A percentile compares a stretch with the other conserved stretches of the same genome.
These are phyloP conservation scores for Carpatolechia fugitivella DNA, from an alignment of 2,888 invertebrate species.

Conservation along the genomic window DNA sequence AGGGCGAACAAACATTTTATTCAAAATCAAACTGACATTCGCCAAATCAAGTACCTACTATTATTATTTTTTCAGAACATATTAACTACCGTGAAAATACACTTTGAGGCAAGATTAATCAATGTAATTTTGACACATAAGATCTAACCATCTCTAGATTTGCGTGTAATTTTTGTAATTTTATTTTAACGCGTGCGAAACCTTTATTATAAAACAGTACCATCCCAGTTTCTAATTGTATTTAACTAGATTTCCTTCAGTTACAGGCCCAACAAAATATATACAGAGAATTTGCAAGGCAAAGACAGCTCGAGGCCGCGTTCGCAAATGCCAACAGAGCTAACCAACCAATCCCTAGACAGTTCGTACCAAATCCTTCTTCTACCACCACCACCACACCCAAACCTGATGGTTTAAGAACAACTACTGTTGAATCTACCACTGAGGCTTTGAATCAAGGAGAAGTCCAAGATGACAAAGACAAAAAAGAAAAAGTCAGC, in stretches of 20 bases:
- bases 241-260: constrained; percentile 34
- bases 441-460: constrained; percentile 53
- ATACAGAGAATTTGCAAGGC: constrained; percentile 57
- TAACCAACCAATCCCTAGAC: constrained; percentile 45
- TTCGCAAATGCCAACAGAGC: constrained; percentile 31
- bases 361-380: constrained; percentile 45
- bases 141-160: no score
- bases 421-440: constrained; percentile 37
- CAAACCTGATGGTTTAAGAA: constrained; percentile 31
- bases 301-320: constrained; percentile 49
- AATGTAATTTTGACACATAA: background rate
- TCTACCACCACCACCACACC: constrained; percentile 36
- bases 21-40: no score
- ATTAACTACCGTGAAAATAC: no score
- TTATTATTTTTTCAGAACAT: no score
- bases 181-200: no score
- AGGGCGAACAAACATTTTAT: no score
- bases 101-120: no score
- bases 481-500: constrained; percentile 45
- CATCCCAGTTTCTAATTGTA: no score
- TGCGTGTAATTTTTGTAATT: no score
- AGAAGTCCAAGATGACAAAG: constrained; percentile 43
- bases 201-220: no score
- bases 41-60: background rate
- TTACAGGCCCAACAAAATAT: constrained; percentile 60